A percentile compares a stretch with the other conserved stretches of the same genome.
phyloP scores from a whole-genome alignment of 2,888 invertebrate species.

The Embidobia sp. region DNA sequence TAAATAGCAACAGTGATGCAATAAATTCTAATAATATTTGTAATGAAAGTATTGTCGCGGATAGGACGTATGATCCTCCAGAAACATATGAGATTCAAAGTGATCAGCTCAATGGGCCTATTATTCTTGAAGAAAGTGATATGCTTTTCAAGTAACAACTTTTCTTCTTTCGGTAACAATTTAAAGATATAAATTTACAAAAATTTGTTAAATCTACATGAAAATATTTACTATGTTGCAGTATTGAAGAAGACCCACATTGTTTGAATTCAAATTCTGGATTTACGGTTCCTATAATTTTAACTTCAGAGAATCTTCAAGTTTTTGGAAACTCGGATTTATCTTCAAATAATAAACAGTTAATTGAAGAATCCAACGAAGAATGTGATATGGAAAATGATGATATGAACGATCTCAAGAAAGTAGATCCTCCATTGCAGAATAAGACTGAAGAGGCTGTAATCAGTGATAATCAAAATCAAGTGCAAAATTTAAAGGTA shows the following conservation, averaged over 20 bases:
- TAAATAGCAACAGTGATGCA: slow-evolving; percentile 72
- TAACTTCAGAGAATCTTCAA: slow-evolving; percentile 74
- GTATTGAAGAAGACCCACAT: slow-evolving; percentile 79
- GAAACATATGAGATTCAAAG: slow-evolving; percentile 74
- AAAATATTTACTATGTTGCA: slow-evolving; percentile 52
- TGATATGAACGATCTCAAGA: slow-evolving; percentile 7
- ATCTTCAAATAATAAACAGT: slow-evolving; percentile 18
- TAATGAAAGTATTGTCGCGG: slow-evolving; percentile 68
- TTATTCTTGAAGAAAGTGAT: slow-evolving; percentile 79
- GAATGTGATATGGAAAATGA: slow-evolving; percentile 32
- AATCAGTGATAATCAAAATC: slow-evolving; percentile 66
- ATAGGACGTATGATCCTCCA: slow-evolving; percentile 71
- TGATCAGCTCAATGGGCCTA: slow-evolving; percentile 75
- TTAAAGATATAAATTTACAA: too few relatives aligned
- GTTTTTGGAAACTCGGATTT: slow-evolving; percentile 54
- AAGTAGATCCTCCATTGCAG: slow-evolving; percentile 13
- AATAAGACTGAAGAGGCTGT: slow-evolving; percentile 56
- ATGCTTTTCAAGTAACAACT: slow-evolving; percentile 78
- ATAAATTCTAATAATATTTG: slow-evolving; percentile 71
- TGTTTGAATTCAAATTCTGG: slow-evolving; percentile 77
- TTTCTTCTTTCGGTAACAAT: too few relatives aligned
- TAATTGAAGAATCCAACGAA: slow-evolving; percentile 33
- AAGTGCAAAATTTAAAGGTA: slow-evolving; percentile 76
- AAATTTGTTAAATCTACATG: too few relatives aligned
- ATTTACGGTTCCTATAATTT: slow-evolving; percentile 78